Conservation (phyloP, 1,140 invertebrate genomes). For the Ladona fulva region DNA sequence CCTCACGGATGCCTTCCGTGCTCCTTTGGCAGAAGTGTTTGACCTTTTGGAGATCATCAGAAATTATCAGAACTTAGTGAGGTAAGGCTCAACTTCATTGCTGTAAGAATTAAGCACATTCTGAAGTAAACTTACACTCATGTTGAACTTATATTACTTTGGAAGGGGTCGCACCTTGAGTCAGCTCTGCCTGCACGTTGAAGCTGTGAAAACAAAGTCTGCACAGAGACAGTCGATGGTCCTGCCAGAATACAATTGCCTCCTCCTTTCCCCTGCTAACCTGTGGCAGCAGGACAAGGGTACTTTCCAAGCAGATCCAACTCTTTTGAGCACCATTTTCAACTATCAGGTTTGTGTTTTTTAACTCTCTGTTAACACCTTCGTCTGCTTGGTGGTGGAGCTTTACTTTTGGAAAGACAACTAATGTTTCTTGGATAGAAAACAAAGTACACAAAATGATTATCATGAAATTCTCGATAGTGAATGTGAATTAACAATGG, state of each 20-base stretch:
- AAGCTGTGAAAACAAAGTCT: conserved; percentile 56
- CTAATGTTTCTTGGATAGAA: no score
- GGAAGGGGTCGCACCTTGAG: conserved; percentile 45
- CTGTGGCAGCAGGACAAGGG: conserved; percentile 80
- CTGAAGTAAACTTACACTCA: not conserved
- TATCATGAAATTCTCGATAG: no score
- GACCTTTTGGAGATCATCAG: conserved; percentile 73
- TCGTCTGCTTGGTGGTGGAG: no score
- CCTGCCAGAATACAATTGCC: conserved; percentile 83
- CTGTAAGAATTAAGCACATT: not conserved
- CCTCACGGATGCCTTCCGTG: conserved; percentile 79
- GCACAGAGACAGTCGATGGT: conserved; percentile 45
- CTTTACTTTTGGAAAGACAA: no score
- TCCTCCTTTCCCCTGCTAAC: conserved; percentile 88
- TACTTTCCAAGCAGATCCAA: conserved; percentile 63
- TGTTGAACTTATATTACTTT: not conserved
- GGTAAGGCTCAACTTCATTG: not conserved
- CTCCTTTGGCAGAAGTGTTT: conserved; percentile 78
- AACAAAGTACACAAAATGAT: no score
- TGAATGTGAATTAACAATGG: no score
- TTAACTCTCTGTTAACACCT: no score
- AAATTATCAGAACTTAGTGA: conserved; percentile 60
- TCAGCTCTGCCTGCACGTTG: conserved; percentile 80
- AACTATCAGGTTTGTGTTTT: conserved; percentile 59
- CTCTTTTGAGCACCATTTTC: conserved; percentile 70